Evolutionary conservation across 1,140 invertebrate genomes (phyloP).

Genomic region (Bombus superbus): DNA sequence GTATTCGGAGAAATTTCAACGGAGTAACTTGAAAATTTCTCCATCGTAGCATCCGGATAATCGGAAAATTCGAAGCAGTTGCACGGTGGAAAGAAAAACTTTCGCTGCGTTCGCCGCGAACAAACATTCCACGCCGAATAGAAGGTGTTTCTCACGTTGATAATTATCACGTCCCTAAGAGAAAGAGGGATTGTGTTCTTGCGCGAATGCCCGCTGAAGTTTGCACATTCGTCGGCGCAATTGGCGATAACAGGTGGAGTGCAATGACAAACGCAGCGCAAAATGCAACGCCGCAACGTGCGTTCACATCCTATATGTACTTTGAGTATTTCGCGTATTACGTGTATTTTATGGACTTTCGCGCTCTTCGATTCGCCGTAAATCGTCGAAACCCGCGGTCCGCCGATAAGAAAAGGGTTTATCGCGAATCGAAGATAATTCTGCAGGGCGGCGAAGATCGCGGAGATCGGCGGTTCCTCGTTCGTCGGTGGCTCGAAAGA

Average conservation of each 20-base stretch:
- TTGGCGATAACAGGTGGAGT: slow-evolving; percentile 45
- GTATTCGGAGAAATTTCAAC: too few species aligned
- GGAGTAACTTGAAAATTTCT: too few species aligned
- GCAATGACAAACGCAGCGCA: slow-evolving; percentile 31
- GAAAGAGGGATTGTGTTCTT: slow-evolving; percentile 14
- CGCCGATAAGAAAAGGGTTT: too few species aligned
- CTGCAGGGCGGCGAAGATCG: not conserved
- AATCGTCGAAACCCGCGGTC: not conserved
- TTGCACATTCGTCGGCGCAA: slow-evolving; percentile 49
- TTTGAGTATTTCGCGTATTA: too few species aligned
- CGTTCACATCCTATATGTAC: too few species aligned
- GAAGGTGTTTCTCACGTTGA: slow-evolving; percentile 69
- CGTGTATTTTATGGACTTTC: not conserved
- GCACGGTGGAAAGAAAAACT: not conserved
- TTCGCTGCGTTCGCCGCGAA: not conserved
- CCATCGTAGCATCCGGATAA: too few species aligned
- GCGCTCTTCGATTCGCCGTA: not conserved
- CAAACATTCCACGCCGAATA: not conserved
- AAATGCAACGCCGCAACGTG: not conserved
- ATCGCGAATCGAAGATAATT: not conserved
- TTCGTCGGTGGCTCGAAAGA: too few species aligned
- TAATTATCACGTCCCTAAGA: slow-evolving; percentile 70
- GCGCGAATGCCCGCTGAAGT: slow-evolving; percentile 30
- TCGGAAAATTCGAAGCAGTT: too few species aligned
- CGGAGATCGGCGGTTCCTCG: not conserved